phyloP scores from a whole-genome alignment of 2,888 invertebrate species.

The Calameuta filiformis region DNA sequence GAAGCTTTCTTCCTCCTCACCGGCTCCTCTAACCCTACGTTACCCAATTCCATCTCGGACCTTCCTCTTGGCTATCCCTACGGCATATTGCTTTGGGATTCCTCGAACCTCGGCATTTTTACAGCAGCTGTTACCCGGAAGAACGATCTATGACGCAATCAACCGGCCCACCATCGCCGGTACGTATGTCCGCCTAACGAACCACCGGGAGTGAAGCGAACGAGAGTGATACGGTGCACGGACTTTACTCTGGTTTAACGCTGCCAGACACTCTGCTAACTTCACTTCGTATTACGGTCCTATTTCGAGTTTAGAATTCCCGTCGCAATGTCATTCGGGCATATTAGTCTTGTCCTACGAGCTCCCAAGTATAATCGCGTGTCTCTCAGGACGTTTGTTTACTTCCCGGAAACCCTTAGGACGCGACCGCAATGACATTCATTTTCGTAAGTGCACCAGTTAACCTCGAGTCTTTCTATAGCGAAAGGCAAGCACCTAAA shows the following conservation, averaged over 20 bases:
- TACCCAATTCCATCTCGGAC: neutral
- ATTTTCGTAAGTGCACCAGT: neutral
- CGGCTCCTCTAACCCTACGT: neutral
- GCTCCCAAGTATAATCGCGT: neutral
- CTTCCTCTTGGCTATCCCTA: neutral
- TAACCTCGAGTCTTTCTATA: neutral
- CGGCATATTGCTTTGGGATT: slow-evolving; percentile 56
- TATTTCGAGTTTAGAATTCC: neutral
- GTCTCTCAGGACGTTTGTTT: neutral
- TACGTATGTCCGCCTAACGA: neutral
- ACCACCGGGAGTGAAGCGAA: neutral
- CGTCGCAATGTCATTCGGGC: neutral
- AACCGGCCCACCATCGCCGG: neutral
- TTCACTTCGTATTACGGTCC: neutral
- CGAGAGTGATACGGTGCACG: neutral
- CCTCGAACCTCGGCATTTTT: slow-evolving; percentile 49
- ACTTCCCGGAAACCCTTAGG: neutral
- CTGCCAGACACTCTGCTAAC: neutral
- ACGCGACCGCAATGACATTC: neutral
- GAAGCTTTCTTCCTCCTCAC: neutral
- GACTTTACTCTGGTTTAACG: neutral
- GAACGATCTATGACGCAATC: neutral
- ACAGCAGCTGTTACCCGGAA: slow-evolving; percentile 49
- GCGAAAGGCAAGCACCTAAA: neutral
- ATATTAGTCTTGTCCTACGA: neutral